Evolutionary conservation across 2,888 invertebrate genomes (phyloP).

Genomic region (Boloria euphrosyne): DNA sequence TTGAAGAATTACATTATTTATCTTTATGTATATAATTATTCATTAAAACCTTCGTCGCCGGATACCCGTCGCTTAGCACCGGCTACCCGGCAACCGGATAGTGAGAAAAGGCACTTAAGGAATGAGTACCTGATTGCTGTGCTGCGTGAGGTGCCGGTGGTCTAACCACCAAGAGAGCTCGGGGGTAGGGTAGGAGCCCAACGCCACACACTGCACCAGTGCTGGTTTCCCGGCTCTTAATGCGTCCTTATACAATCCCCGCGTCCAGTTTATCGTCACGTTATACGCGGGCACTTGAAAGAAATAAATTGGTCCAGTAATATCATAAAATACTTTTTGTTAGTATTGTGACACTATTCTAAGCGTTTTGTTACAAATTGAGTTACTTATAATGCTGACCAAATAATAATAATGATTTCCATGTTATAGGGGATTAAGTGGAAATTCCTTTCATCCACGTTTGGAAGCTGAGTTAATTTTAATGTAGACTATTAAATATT

Average conservation of each 20-base stretch:
- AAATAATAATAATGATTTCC: neutral
- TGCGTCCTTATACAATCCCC: constrained; percentile 63
- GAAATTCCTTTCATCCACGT: neutral
- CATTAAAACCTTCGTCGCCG: too few species aligned
- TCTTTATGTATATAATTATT: too few species aligned
- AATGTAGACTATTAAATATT: too few species aligned
- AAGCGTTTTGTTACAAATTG: neutral
- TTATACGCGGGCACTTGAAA: constrained; percentile 71
- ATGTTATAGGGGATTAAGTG: neutral
- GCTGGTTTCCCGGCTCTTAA: constrained; percentile 64
- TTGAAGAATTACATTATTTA: too few species aligned
- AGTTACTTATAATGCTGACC: neutral
- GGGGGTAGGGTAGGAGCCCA: constrained; percentile 73
- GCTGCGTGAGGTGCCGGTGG: constrained; percentile 69
- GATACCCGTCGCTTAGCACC: too few species aligned
- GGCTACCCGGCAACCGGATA: too few species aligned
- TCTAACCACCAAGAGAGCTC: constrained; percentile 77
- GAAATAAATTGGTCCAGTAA: neutral
- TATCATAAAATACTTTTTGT: neutral
- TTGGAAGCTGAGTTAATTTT: neutral
- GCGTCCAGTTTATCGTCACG: constrained; percentile 72
- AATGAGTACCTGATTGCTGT: constrained; percentile 67
- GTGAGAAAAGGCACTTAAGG: too few species aligned
- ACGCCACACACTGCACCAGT: constrained; percentile 68
- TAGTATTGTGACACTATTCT: neutral